Base-by-base conservation (phyloP, 2,888 invertebrate species). In the Kuschelorhynchus macadamiae region DNA sequence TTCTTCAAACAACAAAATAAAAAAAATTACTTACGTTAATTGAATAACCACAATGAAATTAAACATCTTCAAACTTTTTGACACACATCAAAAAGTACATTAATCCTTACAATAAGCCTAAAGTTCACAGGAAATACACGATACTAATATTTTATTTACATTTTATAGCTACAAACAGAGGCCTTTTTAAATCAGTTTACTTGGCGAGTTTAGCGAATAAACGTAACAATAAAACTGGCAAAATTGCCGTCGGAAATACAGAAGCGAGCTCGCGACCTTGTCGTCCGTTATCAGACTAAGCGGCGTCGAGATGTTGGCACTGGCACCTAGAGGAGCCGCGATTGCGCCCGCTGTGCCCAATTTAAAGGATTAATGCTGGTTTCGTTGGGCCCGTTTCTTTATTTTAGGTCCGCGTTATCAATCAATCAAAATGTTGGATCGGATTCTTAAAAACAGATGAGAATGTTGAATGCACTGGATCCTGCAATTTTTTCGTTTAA, bases 241-340 rank as follows among this genome's bases (percentile, higher is more conserved):
- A 16, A 36, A 36, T n/a, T 39, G 55, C 25, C 44, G 42, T 17
- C 20, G 53, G 39, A 47, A 63, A 57, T 62, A 53, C 53, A 70
- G 44, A 66, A 72, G 61, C 66, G 49, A 63, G 53, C 72, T 52
- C 69, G 53, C 79, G 81, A 81, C 81, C 81, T 81, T 81, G 82
- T 72, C 78, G 81, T 81, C 79, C 81, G 80, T 73, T 79, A 81
- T 80, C 81, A 82, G 82, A 82, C 82, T 82, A 80, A 79, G 78
- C 76, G 81, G 81, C 81, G 82, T 80, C 81, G 79, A 76, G 78
- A 78, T 79, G 78, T 75, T 78, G 75, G 72, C 74, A 74, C 72
- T 73, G 72, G 71, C 74, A 76, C 67, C 76, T 72, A 70, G 73
- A 74, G 71, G 73, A 80, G 80, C 80, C 81, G 77, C 69, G 69